Percentiles rank a stretch among this genome's conserved stretches.
Conservation (phyloP, 2,113 vertebrate species). For the Brachyistius frenatus region DNA sequence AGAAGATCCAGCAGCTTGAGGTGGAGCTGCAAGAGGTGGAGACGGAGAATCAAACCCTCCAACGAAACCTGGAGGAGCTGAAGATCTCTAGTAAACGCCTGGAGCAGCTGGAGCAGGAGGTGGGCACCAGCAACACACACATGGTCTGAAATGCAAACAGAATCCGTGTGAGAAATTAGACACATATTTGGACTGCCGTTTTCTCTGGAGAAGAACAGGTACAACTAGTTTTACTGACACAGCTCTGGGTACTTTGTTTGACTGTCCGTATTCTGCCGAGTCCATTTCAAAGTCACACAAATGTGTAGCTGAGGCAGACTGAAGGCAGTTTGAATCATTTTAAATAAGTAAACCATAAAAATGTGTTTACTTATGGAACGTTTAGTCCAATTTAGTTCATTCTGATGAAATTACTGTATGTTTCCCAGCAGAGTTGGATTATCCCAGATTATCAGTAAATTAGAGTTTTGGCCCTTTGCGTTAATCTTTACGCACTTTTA, state of each 20-base stretch:
- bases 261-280: conserved; percentile 25
- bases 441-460: conserved; percentile 52
- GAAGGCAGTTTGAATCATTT: background rate
- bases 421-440: conserved; percentile 39
- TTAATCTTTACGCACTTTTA: conserved; percentile 25
- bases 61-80: conserved; percentile 94
- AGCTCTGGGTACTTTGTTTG: conserved; percentile 9
- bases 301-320: background rate
- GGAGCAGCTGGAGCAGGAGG: conserved; percentile 95
- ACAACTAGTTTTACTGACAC: conserved; percentile 9
- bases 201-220: too few species aligned
- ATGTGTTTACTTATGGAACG: background rate
- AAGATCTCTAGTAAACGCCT: conserved; percentile 97
- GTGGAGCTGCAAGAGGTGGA: conserved; percentile 94
- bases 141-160: too few species aligned
- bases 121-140: conserved; percentile 9
- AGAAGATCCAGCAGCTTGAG: conserved; percentile 96
- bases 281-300: conserved; percentile 30
- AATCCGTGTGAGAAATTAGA: too few species aligned
- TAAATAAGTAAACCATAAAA: background rate
- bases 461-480: conserved; percentile 1
- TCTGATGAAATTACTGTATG: background rate
- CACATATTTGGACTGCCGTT: too few species aligned
- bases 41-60: conserved; percentile 93
- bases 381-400: background rate